Conservation (phyloP, 2,797 vertebrate genomes). For the Columba guinea region DNA sequence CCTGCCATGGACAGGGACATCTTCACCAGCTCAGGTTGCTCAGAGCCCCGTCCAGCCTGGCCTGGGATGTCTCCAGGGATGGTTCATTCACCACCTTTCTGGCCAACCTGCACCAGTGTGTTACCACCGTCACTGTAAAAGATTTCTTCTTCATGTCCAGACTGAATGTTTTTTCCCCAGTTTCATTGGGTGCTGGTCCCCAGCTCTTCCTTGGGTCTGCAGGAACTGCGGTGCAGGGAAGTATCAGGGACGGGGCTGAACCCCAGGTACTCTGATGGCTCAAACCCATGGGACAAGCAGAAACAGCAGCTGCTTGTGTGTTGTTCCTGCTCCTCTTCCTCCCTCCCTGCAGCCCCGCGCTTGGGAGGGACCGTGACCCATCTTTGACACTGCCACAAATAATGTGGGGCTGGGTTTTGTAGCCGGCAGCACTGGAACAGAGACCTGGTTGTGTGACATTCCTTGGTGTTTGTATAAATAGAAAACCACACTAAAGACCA, state of each 20-base stretch:
- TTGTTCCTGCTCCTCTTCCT: background rate
- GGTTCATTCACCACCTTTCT: no score
- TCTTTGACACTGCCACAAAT: background rate
- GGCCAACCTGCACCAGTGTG: no score
- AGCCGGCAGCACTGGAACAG: background rate
- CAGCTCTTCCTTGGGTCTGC: background rate
- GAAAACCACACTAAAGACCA: background rate
- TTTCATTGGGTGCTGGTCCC: background rate
- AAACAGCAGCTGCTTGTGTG: accelerated
- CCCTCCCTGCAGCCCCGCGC: background rate
- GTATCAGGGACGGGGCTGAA: background rate
- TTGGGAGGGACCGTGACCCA: background rate
- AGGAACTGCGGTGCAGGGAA: background rate
- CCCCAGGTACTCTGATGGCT: background rate
- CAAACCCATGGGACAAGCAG: accelerated
- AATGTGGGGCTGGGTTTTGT: background rate
- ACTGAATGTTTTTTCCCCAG: no score
- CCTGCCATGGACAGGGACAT: no score
- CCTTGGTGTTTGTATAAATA: accelerated
- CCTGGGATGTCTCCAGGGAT: no score
- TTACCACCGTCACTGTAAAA: no score
- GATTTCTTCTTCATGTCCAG: no score
- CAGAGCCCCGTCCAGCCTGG: no score
- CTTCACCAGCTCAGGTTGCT: no score
- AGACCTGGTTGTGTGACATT: background rate